These are phyloP conservation scores for Eudyptes chrysolophus DNA, from an alignment of 2,113 vertebrate genomes.

Conservation along the genomic window DNA sequence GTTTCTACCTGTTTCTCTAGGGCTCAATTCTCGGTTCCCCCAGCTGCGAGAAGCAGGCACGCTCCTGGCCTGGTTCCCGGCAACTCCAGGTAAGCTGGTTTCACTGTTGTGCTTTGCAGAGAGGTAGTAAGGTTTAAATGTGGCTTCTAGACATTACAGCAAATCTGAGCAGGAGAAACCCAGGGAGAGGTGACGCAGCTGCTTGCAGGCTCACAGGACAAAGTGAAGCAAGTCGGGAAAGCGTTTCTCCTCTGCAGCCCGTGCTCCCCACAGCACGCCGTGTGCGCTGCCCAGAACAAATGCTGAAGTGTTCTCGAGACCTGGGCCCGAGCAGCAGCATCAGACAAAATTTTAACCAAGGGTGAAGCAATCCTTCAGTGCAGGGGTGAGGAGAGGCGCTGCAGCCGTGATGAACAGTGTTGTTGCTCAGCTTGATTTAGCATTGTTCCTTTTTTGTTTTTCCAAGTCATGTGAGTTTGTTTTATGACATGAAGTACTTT, in stretches of 20 bases:
- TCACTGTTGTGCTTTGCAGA: background rate
- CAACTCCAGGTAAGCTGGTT: background rate
- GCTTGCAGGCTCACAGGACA: background rate
- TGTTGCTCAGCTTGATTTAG: background rate
- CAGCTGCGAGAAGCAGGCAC: background rate
- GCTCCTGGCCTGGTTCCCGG: background rate
- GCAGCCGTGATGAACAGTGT: background rate
- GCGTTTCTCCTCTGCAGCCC: fast-evolving
- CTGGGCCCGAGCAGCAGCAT: background rate
- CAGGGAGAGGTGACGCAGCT: background rate
- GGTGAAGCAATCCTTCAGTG: background rate
- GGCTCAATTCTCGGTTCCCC: background rate
- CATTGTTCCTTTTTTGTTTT: background rate
- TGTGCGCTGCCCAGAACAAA: fast-evolving
- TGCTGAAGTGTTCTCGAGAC: fast-evolving
- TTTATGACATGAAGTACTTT: background rate
- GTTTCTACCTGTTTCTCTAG: background rate
- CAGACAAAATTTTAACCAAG: background rate
- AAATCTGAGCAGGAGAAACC: background rate
- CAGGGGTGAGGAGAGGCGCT: background rate
- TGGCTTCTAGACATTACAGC: background rate
- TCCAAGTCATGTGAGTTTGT: background rate
- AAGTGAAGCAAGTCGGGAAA: fast-evolving
- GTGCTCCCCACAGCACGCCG: fast-evolving
- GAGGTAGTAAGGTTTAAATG: background rate